Base-by-base conservation (phyloP, 2,797 vertebrate species). In the Callimico goeldii region DNA sequence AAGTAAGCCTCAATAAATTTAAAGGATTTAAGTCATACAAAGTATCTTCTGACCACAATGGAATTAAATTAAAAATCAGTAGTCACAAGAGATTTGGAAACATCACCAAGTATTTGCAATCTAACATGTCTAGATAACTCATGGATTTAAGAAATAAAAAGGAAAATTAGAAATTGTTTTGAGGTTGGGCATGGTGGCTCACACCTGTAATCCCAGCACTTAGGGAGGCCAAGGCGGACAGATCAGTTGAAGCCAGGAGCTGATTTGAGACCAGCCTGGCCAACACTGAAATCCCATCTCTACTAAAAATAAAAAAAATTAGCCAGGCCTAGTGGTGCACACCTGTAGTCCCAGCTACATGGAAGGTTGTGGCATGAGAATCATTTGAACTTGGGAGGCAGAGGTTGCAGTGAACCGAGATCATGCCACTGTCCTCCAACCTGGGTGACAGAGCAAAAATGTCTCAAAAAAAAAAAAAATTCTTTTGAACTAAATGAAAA, bases 11-110 rank as follows among this genome's bases (percentile, higher is more conserved):
- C 19, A 70, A 20, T 70, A 70, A 28, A 75, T 26, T 14, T 75
- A 28, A 39, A 43, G 39, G 39, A 88, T 93, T 94, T 94, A 70
- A 92, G 58, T 96, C 55, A 79, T 87, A 72, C 11, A 33, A 41
- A 61, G 9, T 96, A 46, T 95, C 92, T 76, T 91, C 39, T 76
- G 64, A 85, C 46, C 50, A 93, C 64, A 88, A 0, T 95, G 36
- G 67, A 95, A 77, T 92, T 94, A 90, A 91, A 94, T 70, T 91
- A 91, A 57, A 90, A 98, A 89, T 81, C 41, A 95, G 50, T 92
- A 90, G 70, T 50, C 50, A 87, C 28, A 86, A 41, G 39, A 75
- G 93, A 88, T 58, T 92, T 94, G 70, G 50, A 39, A n/a, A 85
- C 83, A 41, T 91, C 28, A 22, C 75, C 58, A 86, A 91, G 79